Percentiles rank a stretch among this genome's conserved stretches.
Evolutionary conservation across 2,113 vertebrate species (phyloP).

Genomic region (Etheostoma cragini): DNA sequence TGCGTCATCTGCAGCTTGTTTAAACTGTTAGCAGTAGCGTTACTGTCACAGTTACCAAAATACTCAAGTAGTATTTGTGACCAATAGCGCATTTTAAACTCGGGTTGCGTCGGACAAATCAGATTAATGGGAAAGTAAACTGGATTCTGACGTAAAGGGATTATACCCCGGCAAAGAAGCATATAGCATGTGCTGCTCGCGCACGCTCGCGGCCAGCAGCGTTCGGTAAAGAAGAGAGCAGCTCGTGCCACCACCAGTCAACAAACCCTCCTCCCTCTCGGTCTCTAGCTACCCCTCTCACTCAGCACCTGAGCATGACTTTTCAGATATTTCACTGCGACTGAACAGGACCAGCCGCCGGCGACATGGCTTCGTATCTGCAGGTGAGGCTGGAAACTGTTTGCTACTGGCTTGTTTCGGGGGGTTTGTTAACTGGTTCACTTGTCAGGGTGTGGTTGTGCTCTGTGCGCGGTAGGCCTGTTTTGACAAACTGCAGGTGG

Average conservation of each 20-base stretch:
- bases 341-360: constrained; percentile 36
- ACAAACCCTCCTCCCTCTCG: constrained; percentile 18
- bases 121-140: constrained; percentile 78
- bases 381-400: constrained; percentile 70
- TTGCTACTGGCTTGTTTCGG: neutral
- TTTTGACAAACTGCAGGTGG: neutral
- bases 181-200: constrained; percentile 27
- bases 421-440: constrained; percentile 37
- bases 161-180: constrained; percentile 61
- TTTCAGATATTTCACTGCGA: constrained; percentile 30
- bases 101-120: constrained; percentile 69
- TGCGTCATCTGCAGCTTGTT: constrained; percentile 67
- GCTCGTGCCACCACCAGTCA: constrained; percentile 35
- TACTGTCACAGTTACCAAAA: neutral
- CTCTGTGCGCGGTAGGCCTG: constrained; percentile 11
- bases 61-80: neutral
- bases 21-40: neutral
- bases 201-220: constrained; percentile 23
- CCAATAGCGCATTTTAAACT: constrained; percentile 21
- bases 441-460: constrained; percentile 61
- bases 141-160: constrained; percentile 82
- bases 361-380: constrained; percentile 81
- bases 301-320: constrained; percentile 57
- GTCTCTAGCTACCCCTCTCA: neutral
- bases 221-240: constrained; percentile 13